Percentiles rank a stretch among this genome's conserved stretches.
These are phyloP conservation scores for Lydus trimaculatus DNA, from an alignment of 2,888 invertebrate genomes.

Conservation along the genomic window DNA sequence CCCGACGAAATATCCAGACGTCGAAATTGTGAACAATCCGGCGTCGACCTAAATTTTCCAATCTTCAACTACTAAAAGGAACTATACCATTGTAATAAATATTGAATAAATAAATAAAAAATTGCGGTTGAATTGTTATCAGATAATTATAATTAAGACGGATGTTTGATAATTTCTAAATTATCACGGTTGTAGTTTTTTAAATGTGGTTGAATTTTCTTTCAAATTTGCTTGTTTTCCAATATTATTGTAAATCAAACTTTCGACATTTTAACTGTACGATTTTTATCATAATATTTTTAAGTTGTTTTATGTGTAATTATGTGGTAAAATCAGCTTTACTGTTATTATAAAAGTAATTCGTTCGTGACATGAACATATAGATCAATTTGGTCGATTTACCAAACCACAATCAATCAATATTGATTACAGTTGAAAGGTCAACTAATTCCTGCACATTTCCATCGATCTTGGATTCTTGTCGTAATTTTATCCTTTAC, in stretches of 20 bases:
- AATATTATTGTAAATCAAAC: too few species aligned
- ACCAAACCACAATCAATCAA: not conserved
- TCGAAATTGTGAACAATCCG: not conserved
- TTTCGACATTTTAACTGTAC: too few species aligned
- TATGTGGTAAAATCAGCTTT: too few species aligned
- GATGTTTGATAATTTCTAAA: not conserved
- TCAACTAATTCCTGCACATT: not conserved
- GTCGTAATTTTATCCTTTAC: too few species aligned
- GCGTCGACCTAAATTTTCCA: constrained; percentile 6
- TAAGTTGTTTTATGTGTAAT: too few species aligned
- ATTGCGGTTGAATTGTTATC: not conserved
- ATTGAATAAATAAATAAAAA: not conserved
- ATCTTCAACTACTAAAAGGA: not conserved
- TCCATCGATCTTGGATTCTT: too few species aligned
- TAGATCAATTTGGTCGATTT: not conserved
- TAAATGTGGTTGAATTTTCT: too few species aligned
- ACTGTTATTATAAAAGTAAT: too few species aligned
- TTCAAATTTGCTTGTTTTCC: too few species aligned
- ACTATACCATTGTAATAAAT: not conserved
- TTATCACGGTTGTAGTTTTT: too few species aligned
- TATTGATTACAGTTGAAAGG: not conserved
- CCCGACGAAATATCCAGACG: not conserved
- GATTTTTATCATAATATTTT: too few species aligned
- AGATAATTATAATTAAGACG: not conserved
- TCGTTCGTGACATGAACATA: too few species aligned